phyloP scores from a whole-genome alignment of 2,888 invertebrate species.

The Sialis fuliginosa region DNA sequence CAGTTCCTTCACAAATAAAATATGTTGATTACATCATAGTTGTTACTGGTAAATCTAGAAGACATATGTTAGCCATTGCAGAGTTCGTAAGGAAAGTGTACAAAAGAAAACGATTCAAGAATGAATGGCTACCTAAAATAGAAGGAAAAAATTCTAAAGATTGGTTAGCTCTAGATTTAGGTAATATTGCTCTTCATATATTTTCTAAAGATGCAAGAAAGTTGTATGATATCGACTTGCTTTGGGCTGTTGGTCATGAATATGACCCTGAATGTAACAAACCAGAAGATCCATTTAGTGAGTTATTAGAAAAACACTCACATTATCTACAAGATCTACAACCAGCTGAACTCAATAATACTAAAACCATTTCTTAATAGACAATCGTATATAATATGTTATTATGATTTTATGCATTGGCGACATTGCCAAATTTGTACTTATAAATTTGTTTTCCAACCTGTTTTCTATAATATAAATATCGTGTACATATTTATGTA shows the following conservation, averaged over 20 bases:
- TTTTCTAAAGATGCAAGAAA: slow-evolving; percentile 52
- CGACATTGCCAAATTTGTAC: too few species aligned
- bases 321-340: slow-evolving; percentile 42
- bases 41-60: slow-evolving; percentile 52
- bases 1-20: slow-evolving; percentile 50
- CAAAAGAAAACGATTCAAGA: slow-evolving; percentile 45
- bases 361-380: too few species aligned
- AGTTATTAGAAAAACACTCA: slow-evolving; percentile 49
- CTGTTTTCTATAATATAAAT: too few species aligned
- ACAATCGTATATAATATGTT: too few species aligned
- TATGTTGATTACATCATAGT: slow-evolving; percentile 79
- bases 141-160: slow-evolving; percentile 60
- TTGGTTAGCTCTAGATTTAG: slow-evolving; percentile 85
- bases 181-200: slow-evolving; percentile 86
- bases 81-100: slow-evolving; percentile 58
- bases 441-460: too few species aligned
- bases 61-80: slow-evolving; percentile 57
- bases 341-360: slow-evolving; percentile 20
- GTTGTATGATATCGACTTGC: slow-evolving; percentile 71
- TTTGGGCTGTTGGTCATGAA: slow-evolving; percentile 77
- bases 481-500: too few species aligned
- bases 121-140: slow-evolving; percentile 52
- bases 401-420: too few species aligned
- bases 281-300: slow-evolving; percentile 36
- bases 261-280: slow-evolving; percentile 54